Evolutionary conservation across 1,140 invertebrate species (phyloP).

Genomic region (Procambarus virginalis): DNA sequence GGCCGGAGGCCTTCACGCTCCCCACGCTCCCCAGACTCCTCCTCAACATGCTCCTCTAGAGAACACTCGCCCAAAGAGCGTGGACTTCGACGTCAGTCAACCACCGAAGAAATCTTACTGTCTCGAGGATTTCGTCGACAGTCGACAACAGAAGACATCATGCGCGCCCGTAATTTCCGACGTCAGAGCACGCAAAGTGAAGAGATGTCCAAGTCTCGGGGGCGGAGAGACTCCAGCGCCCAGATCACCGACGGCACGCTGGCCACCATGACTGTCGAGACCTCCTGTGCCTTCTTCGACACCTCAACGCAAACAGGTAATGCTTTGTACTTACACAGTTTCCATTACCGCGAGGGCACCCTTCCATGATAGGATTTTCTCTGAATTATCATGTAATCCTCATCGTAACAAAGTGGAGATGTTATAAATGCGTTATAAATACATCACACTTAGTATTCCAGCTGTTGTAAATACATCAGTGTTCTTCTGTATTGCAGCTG

Average conservation of each 20-base stretch:
- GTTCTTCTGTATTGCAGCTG: no score
- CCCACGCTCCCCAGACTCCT: constrained; percentile 81
- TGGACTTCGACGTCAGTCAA: constrained; percentile 83
- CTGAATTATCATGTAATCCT: no score
- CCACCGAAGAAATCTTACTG: constrained; percentile 92
- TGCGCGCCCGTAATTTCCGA: constrained; percentile 89
- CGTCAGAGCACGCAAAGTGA: constrained; percentile 77
- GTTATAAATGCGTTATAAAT: no score
- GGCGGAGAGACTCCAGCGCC: constrained; percentile 88
- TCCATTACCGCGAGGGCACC: neutral
- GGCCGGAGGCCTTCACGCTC: constrained; percentile 73
- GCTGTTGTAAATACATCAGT: no score
- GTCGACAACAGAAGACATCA: constrained; percentile 93
- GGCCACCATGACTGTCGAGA: constrained; percentile 93
- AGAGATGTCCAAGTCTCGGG: constrained; percentile 79
- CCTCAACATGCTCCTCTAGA: constrained; percentile 83
- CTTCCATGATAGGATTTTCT: neutral
- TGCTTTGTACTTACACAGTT: no score
- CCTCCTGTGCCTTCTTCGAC: constrained; percentile 92
- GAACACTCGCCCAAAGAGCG: constrained; percentile 75
- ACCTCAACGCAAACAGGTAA: constrained; percentile 93
- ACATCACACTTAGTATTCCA: no score
- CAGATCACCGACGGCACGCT: constrained; percentile 94
- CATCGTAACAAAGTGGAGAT: no score
- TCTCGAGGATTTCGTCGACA: constrained; percentile 90